phyloP scores from a whole-genome alignment of 2,113 vertebrate genomes.

The Pelvicachromis taeniatus region DNA sequence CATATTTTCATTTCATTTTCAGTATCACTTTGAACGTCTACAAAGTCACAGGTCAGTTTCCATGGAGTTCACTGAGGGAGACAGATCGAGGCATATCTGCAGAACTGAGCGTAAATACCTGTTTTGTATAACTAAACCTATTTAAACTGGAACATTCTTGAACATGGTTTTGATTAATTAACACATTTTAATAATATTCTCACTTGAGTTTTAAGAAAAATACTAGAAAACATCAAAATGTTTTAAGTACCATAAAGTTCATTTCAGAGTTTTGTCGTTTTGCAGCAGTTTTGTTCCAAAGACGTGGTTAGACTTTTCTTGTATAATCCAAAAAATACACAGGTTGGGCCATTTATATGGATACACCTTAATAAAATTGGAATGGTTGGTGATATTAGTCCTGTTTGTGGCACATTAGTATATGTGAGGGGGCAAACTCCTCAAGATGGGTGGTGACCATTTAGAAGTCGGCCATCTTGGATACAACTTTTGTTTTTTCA shows the following conservation, averaged over 20 bases:
- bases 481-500: too few species aligned
- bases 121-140: neutral
- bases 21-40: constrained; percentile 88
- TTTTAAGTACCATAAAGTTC: neutral
- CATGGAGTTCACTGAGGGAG: constrained; percentile 96
- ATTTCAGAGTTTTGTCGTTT: neutral
- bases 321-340: too few species aligned
- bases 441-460: too few species aligned
- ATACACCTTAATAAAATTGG: too few species aligned
- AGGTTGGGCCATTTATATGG: too few species aligned
- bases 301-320: neutral
- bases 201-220: neutral
- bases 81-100: constrained; percentile 89
- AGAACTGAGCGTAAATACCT: constrained; percentile 81
- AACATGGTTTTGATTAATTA: neutral
- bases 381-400: too few species aligned
- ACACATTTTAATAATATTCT: neutral
- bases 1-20: constrained; percentile 12
- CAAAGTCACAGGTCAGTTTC: constrained; percentile 97
- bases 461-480: too few species aligned
- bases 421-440: too few species aligned
- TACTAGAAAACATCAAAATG: neutral
- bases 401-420: too few species aligned
- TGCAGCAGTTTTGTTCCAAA: neutral
- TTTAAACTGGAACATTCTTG: neutral